Base-by-base conservation (phyloP, 1,140 invertebrate species). In the Anthonomus grandis region DNA sequence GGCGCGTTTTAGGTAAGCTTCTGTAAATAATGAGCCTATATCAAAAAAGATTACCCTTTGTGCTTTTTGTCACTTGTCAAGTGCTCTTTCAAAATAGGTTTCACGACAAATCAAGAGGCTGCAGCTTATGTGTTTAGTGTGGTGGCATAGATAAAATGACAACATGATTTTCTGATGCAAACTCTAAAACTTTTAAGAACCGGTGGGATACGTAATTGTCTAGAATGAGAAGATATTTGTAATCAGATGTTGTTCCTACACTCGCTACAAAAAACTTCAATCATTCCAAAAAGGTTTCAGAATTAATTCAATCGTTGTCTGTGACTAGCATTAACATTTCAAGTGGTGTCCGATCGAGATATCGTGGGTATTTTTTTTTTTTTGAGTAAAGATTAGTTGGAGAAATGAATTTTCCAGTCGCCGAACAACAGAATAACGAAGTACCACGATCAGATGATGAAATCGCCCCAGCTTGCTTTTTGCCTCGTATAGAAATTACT, bases 21-120 rank as follows among this genome's bases (percentile, higher is more conserved):
- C n/a, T n/a, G n/a, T n/a, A n/a, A n/a, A 24, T 63, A 59, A 41
- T 27, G 59, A 4, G 27, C 27, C 23, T 70, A 45, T 60, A 63
- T 50, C 57, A 31, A 45, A n/a, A 39, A 22, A 34, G 39, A 51
- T 27, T 31, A 31, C 27, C n/a, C 27, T 31, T 31, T 31, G 27
- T 8, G 27, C 27, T 31, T 31, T 31, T 8, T 31, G 27, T 31
- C 27, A 31, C n/a, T 31, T 31, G 27, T 31, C 27, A 6, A 31
- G 27, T n/a, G 27, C 27, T 8, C 27, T 31, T 31, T 8, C 27
- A 31, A 31, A 31, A 31, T 31, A 31, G 6, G 6, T 31, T 31
- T n/a, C 27, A 31, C 6, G 27, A 6, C n/a, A 31, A 6, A n/a
- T 31, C 27, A 31, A 31, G 27, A 8, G 6, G n/a, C n/a, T 31